Percentiles rank a stretch among this genome's conserved stretches.
Conservation (phyloP, 1,140 invertebrate genomes). For the Eumaeus atala region DNA sequence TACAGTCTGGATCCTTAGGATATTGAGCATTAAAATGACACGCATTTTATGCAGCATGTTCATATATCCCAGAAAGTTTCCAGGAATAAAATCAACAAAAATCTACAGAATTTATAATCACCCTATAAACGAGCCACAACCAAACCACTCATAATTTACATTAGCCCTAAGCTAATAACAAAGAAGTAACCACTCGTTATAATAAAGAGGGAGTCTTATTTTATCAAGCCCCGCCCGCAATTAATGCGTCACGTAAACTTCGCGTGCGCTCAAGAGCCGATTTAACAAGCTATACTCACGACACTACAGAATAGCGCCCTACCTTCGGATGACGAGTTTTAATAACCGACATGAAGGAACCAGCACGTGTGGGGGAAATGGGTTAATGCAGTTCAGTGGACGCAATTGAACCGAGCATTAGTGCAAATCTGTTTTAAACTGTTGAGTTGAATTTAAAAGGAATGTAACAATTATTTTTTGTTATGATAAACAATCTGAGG, state of each 20-base stretch:
- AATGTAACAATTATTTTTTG: too few relatives aligned
- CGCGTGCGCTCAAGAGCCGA: slow-evolving; percentile 44
- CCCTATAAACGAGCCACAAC: slow-evolving; percentile 3
- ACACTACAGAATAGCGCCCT: slow-evolving; percentile 18
- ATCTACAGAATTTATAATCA: slow-evolving; percentile 17
- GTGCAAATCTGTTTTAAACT: slow-evolving; percentile 5
- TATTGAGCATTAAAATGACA: too few relatives aligned
- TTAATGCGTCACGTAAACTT: slow-evolving; percentile 44
- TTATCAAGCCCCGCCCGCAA: slow-evolving; percentile 38
- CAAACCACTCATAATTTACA: slow-evolving; percentile 6
- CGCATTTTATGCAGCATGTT: too few relatives aligned
- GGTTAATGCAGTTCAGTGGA: slow-evolving; percentile 5
- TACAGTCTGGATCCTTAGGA: too few relatives aligned
- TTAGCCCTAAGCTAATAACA: slow-evolving; percentile 6
- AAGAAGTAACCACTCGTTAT: slow-evolving; percentile 22
- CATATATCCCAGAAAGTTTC: too few relatives aligned
- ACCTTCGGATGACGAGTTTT: slow-evolving; percentile 27
- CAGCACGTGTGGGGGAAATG: neutral
- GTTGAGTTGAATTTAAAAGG: neutral
- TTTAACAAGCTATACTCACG: slow-evolving; percentile 30
- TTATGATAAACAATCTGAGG: too few relatives aligned
- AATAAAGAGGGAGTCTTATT: slow-evolving; percentile 30
- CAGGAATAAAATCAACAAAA: too few relatives aligned
- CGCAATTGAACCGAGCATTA: neutral
- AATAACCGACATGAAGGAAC: slow-evolving; percentile 24